Conservation (phyloP, 2,113 vertebrate species). For the Istiophorus platypterus region DNA sequence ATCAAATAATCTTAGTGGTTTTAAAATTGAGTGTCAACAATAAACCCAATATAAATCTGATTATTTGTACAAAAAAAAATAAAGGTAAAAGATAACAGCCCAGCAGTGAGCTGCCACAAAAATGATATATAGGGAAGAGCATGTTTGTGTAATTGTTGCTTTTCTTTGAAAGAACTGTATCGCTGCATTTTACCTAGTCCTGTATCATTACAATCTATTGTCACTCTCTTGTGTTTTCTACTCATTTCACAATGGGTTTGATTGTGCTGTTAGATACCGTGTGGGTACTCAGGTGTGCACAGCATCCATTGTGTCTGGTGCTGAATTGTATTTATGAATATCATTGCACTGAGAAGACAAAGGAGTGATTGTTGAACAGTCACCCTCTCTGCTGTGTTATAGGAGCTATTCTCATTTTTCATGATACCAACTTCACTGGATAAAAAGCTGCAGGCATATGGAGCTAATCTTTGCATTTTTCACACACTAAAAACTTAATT, state of each 20-base stretch:
- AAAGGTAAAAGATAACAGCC: neutral
- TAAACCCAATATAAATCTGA: slow-evolving; percentile 4
- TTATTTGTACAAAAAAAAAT: neutral
- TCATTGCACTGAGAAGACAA: slow-evolving; percentile 50
- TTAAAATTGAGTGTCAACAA: neutral
- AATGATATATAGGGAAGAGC: neutral
- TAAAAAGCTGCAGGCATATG: slow-evolving; percentile 11
- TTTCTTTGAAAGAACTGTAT: neutral
- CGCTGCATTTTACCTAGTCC: slow-evolving; percentile 1
- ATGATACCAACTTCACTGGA: slow-evolving; percentile 5
- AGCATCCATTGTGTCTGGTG: slow-evolving; percentile 39
- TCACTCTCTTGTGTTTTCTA: slow-evolving; percentile 18
- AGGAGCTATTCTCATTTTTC: slow-evolving; percentile 19
- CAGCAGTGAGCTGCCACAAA: neutral
- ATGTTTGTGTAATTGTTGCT: neutral
- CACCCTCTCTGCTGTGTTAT: slow-evolving; percentile 5
- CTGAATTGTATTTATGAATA: slow-evolving; percentile 50
- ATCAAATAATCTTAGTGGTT: neutral
- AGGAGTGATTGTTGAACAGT: slow-evolving; percentile 36
- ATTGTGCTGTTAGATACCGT: slow-evolving; percentile 26
- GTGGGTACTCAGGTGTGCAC: slow-evolving; percentile 39
- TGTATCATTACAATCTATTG: neutral
- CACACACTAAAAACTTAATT: neutral
- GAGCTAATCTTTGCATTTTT: neutral
- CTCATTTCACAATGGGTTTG: slow-evolving; percentile 36